These are phyloP conservation scores for Butorides virescens DNA, from an alignment of 2,113 vertebrate genomes.

Conservation along the genomic window DNA sequence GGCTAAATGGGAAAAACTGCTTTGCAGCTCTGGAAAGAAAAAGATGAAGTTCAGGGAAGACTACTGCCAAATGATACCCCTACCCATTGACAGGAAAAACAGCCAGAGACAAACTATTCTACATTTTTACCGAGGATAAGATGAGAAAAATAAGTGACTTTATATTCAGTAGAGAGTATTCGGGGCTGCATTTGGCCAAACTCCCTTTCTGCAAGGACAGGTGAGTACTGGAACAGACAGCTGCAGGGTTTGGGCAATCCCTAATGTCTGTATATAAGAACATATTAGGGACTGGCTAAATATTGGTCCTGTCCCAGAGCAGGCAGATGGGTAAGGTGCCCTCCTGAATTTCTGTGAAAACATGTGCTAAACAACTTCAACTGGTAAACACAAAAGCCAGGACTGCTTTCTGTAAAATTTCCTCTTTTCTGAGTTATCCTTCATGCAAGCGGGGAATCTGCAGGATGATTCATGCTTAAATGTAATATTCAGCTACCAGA, in stretches of 20 bases:
- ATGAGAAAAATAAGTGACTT: background rate
- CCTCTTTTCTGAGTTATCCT: background rate
- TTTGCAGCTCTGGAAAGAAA: background rate
- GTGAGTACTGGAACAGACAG: background rate
- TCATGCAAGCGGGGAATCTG: background rate
- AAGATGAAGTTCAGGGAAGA: background rate
- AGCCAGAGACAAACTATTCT: background rate
- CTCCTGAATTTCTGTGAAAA: background rate
- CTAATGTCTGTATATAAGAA: background rate
- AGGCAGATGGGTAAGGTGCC: background rate
- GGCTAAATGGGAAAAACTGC: background rate
- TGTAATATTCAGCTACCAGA: conserved; percentile 2
- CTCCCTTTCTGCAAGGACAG: background rate
- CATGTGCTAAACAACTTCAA: background rate
- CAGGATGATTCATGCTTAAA: conserved; percentile 14
- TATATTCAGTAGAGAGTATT: background rate
- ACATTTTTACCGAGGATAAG: background rate
- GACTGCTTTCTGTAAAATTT: background rate
- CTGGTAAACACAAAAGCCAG: background rate
- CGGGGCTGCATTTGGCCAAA: background rate
- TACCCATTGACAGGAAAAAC: background rate
- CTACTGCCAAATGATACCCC: background rate
- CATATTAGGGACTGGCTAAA: background rate
- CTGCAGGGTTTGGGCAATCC: background rate
- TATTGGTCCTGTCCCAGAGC: background rate